Evolutionary conservation across 2,113 vertebrate genomes (phyloP), one percentile per base, ranked within the genome.

Genomic region (Neomonachus schauinslandi): DNA sequence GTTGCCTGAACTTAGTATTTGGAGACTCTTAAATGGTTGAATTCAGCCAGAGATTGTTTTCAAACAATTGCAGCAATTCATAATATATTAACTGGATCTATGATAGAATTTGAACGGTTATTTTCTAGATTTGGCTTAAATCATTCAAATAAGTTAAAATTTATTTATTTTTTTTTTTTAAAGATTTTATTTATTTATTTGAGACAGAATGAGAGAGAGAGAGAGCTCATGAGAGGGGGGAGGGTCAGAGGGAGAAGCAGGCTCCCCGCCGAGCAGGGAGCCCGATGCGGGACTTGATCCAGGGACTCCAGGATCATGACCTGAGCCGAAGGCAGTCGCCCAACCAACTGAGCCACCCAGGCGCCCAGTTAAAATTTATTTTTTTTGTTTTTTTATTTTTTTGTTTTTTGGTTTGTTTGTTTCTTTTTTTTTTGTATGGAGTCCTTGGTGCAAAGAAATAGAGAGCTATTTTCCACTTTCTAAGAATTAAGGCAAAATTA

Each of bases 401-500:
- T 22, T 7, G 7, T 71, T 36, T 69, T 42, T 42, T 13, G 22
- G 22, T 49, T 59, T 22, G 2, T 36, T 36, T 69, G 7, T 46
- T 59, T 22, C 0, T 36, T 22, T 7, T 71, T 36, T 69, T 42
- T 42, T 14, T 13, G 12, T 49, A 49, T 88, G 1, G 0, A 92
- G 5, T 67, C 39, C 39, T n/a, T 67, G 49, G 8, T 55, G 16
- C 7, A 72, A 77, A 84, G 13, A 92, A 95, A 53, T 26, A 88
- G 13, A 86, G 16, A 92, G 18, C 10, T 80, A 55, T 51, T 26
- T 88, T 46, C 13, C 10, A 93, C 21, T 79, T 91, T 89, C 22
- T 79, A 89, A 93, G 39, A 96, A 97, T 57, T 71, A 53, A 85
- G 76, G 8, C 12, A 91, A 93, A 91, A 77, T 69, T 91, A 26